Evolutionary conservation across 2,797 vertebrate species (phyloP).

Genomic region (Tenualosa ilisha): DNA sequence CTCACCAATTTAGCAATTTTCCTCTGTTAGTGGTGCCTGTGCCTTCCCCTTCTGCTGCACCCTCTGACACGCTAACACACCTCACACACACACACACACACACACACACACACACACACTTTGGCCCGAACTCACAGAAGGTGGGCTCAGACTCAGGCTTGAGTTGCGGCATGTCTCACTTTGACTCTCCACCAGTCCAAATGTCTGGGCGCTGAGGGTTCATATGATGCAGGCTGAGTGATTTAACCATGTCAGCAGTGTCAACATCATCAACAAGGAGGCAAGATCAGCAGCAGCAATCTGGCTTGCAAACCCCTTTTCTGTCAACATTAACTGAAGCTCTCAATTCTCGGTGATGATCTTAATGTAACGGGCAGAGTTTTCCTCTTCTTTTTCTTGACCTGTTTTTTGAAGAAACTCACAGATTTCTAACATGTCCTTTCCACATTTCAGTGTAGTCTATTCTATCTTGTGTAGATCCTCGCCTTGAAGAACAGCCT

Average conservation of each 20-base stretch:
- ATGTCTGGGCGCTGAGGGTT: not conserved
- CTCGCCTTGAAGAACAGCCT: not conserved
- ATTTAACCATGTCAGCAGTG: not conserved
- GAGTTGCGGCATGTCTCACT: not conserved
- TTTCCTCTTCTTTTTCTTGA: not conserved
- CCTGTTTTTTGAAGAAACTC: not conserved
- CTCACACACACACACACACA: not conserved
- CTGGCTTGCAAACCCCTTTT: not conserved
- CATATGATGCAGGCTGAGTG: not conserved
- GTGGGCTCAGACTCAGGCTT: too few species aligned
- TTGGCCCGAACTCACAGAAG: too few species aligned
- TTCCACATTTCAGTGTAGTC: too few species aligned
- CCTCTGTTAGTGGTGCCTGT: not conserved
- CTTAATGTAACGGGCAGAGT: not conserved
- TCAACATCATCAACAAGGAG: not conserved
- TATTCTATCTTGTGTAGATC: too few species aligned
- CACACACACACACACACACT: too few species aligned
- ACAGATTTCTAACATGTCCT: too few species aligned
- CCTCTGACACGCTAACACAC: not conserved
- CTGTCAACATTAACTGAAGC: not conserved
- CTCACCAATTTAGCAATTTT: constrained; percentile 18
- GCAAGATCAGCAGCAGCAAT: not conserved
- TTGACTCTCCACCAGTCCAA: not conserved
- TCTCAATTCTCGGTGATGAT: not conserved
- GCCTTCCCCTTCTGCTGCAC: not conserved